These are phyloP conservation scores for Agrochola lychnidis DNA, from an alignment of 2,888 invertebrate genomes.

Conservation along the genomic window DNA sequence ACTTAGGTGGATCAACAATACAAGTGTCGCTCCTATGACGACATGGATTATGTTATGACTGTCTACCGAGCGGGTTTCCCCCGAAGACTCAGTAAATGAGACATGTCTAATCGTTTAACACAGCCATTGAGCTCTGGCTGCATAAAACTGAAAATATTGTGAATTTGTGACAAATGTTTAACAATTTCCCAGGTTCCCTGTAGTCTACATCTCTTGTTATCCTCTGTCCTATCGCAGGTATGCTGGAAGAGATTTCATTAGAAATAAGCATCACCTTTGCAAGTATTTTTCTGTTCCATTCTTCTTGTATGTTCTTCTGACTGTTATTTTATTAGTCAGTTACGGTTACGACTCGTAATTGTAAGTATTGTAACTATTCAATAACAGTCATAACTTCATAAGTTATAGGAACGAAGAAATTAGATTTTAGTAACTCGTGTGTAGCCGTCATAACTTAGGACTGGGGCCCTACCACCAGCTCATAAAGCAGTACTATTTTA, in stretches of 20 bases:
- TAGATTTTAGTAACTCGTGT: neutral
- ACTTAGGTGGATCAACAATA: neutral
- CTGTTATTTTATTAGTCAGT: neutral
- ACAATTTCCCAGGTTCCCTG: too few relatives aligned
- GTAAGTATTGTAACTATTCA: neutral
- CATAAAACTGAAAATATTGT: neutral
- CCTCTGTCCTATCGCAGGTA: too few relatives aligned
- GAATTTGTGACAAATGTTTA: neutral
- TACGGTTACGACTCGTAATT: neutral
- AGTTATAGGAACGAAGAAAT: too few relatives aligned
- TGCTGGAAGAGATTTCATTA: too few relatives aligned
- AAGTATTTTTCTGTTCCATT: too few relatives aligned
- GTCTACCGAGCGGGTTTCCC: constrained; percentile 29
- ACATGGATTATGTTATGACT: neutral
- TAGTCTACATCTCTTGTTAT: too few relatives aligned
- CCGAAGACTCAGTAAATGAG: neutral
- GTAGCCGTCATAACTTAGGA: neutral
- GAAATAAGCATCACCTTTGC: too few relatives aligned
- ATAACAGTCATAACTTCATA: neutral
- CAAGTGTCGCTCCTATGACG: constrained; percentile 23
- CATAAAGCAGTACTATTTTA: too few relatives aligned
- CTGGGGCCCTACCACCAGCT: too few relatives aligned
- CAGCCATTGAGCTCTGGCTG: neutral
- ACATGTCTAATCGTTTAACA: neutral
- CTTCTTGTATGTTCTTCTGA: too few relatives aligned